Conservation (phyloP, 2,888 invertebrate species). For the Ectemnius continuus region DNA sequence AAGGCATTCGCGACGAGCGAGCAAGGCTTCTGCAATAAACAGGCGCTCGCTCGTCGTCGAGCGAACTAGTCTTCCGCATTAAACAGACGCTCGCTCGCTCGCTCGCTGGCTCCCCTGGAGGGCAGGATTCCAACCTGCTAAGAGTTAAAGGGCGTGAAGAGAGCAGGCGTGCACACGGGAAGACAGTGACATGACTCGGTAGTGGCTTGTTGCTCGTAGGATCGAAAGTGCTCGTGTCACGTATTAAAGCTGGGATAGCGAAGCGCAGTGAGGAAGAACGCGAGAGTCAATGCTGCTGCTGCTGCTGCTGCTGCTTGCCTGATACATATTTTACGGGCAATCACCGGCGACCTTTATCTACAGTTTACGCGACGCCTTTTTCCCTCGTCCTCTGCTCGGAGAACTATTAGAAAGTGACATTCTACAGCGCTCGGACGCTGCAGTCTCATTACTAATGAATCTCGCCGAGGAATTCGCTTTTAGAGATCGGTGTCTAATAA, state of each 20-base stretch:
- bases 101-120: too few species aligned
- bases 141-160: too few species aligned
- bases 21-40: too few species aligned
- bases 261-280: constrained; percentile 37
- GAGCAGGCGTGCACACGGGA: too few species aligned
- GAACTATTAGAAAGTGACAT: constrained; percentile 37
- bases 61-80: too few species aligned
- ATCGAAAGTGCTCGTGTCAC: constrained; percentile 50
- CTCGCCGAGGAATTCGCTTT: too few species aligned
- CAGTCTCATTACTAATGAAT: constrained; percentile 63
- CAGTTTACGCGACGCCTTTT: constrained; percentile 70
- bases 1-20: too few species aligned
- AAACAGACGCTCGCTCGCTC: too few species aligned
- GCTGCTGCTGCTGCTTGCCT: constrained; percentile 53
- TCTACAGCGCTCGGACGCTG: constrained; percentile 53
- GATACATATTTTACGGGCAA: constrained; percentile 77
- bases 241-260: constrained; percentile 41
- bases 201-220: constrained; percentile 50
- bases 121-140: too few species aligned
- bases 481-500: too few species aligned
- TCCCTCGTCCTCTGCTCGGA: constrained; percentile 8
- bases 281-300: constrained; percentile 42
- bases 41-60: too few species aligned
- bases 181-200: neutral
- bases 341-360: constrained; percentile 75